Conservation (phyloP, 2,113 vertebrate species). For the Halcyon senegalensis region DNA sequence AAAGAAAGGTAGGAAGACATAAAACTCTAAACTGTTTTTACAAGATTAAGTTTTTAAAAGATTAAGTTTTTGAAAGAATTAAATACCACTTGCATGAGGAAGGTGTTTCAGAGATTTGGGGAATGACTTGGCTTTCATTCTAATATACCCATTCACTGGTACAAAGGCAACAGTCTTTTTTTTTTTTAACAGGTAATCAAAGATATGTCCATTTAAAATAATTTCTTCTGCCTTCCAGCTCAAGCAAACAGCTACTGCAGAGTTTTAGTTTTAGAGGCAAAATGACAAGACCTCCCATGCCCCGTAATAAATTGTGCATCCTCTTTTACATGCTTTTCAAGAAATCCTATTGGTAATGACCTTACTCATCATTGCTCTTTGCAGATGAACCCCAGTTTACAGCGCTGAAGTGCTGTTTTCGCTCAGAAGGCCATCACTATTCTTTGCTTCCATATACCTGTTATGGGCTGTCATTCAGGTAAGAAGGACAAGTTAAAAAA, state of each 20-base stretch:
- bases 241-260: not conserved
- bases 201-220: not conserved
- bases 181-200: not conserved
- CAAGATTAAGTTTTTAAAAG: not conserved
- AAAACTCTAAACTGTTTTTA: not conserved
- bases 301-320: not conserved
- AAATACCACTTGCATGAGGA: not conserved
- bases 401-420: not conserved
- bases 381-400: not conserved
- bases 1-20: not conserved
- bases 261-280: not conserved
- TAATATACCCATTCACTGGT: not conserved
- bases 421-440: not conserved
- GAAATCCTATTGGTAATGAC: not conserved
- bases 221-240: not conserved
- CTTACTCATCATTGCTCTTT: not conserved
- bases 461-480: not conserved
- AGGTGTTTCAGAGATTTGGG: not conserved
- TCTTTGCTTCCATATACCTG: not conserved
- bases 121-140: not conserved
- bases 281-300: not conserved
- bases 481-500: not conserved
- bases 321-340: not conserved
- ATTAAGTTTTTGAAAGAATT: not conserved
- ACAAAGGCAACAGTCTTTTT: fast-evolving